Conservation (phyloP, 2,888 invertebrate species). For the Tetragnatha montana region DNA sequence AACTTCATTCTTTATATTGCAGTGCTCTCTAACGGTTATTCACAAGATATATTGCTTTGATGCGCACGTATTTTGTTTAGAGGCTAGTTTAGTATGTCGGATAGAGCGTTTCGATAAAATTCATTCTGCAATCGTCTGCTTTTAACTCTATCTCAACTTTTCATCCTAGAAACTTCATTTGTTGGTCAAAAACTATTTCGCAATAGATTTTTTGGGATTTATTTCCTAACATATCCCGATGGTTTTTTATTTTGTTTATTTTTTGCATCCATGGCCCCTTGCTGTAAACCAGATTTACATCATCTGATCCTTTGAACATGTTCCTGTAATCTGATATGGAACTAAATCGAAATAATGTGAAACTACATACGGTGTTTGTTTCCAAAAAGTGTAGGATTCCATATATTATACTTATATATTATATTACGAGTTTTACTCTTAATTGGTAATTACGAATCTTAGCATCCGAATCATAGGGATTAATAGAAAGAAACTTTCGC, state of each 20-base stretch:
- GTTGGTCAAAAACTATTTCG: background rate
- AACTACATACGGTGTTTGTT: too few relatives aligned
- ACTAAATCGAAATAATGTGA: background rate
- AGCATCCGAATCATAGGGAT: background rate
- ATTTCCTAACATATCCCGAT: background rate
- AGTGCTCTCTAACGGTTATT: background rate
- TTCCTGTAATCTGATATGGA: slow-evolving; percentile 24
- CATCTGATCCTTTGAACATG: slow-evolving; percentile 21
- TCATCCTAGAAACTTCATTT: background rate
- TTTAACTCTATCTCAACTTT: background rate
- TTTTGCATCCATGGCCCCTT: slow-evolving; percentile 4
- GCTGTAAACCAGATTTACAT: slow-evolving; percentile 30
- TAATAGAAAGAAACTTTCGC: background rate
- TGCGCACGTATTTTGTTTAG: slow-evolving; percentile 63
- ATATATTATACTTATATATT: too few relatives aligned
- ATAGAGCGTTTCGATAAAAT: slow-evolving; percentile 44
- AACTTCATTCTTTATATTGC: background rate
- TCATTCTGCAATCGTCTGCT: background rate
- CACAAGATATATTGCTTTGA: background rate
- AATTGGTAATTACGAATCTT: background rate
- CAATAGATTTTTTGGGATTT: background rate
- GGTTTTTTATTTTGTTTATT: slow-evolving; percentile 29
- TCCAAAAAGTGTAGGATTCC: too few relatives aligned
- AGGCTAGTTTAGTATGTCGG: slow-evolving; percentile 42
- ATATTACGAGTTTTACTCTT: background rate